Base-by-base conservation (phyloP, 2,797 vertebrate species). In the Enteromius thamalakanensis region DNA sequence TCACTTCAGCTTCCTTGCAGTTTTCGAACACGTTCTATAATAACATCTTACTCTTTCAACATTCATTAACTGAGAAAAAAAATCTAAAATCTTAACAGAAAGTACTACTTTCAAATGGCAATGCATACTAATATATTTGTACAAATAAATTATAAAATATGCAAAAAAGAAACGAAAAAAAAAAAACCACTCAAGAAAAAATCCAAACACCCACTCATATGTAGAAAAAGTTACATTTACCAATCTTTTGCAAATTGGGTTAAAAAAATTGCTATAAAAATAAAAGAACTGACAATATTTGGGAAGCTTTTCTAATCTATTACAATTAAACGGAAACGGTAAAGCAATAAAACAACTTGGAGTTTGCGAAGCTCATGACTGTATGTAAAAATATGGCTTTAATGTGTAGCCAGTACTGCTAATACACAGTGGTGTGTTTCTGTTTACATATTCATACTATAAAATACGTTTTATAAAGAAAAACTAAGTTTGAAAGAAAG, bases 201-300 rank as follows among this genome's bases (percentile, higher is more conserved):
- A 84, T 62, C 58, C 23, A 74, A 91, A 91, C 85, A 88, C 87
- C 85, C 81, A 91, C 88, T 89, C 86, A 84, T 79, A 89, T 88
- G 88, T 91, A 94, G 91, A 93, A 92, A 94, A 90, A 92, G 74
- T 58, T 70, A 91, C 86, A 93, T 92, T 90, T 91, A 93, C 89
- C 88, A 92, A 93, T 92, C 86, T 89, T 88, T 85, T 89, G 53
- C 89, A 92, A 87, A 79, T 65, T 80, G 89, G 87, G 88, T 80
- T 90, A 90, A 90, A 93, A 92, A 93, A 92, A 86, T 19, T 85
- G 82, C 84, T 81, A 88, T 76, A 80, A 89, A 90, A 83, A 53
- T 89, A 79, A 49, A 87, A 89, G 85, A 79, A 58, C 71, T 2
- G 0, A 62, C n/a, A 32, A 62, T 89, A 19, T 89, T 84, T 67